A percentile compares a stretch with the other conserved stretches of the same genome.
phyloP scores from a whole-genome alignment of 2,888 invertebrate genomes.

The Baccha elongata region DNA sequence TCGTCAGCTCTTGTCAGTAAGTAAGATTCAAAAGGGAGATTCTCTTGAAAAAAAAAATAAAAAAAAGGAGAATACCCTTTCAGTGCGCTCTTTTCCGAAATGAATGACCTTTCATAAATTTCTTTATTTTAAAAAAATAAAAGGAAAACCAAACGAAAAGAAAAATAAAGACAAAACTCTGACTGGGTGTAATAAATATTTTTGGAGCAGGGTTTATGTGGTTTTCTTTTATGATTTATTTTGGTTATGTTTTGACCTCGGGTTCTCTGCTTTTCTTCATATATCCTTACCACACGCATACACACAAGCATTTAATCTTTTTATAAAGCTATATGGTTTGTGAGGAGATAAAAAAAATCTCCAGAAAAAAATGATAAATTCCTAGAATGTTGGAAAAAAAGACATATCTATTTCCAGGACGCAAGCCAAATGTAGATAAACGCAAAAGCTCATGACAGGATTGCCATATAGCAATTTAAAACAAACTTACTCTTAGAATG shows the following conservation, averaged over 20 bases:
- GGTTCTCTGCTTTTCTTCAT: neutral
- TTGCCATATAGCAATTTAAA: too few species aligned
- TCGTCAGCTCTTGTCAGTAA: neutral
- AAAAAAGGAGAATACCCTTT: neutral
- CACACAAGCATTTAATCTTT: neutral
- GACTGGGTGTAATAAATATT: constrained; percentile 56
- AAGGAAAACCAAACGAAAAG: neutral
- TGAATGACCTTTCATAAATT: constrained; percentile 57
- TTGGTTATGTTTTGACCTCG: constrained; percentile 49
- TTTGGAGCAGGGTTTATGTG: constrained; percentile 55
- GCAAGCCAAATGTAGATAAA: too few species aligned
- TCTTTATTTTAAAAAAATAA: neutral
- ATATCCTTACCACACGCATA: neutral
- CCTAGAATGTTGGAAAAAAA: neutral
- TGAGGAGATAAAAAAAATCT: neutral
- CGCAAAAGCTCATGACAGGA: too few species aligned
- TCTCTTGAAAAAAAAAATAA: neutral
- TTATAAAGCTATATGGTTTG: neutral
- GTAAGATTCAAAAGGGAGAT: neutral
- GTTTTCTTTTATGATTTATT: constrained; percentile 67
- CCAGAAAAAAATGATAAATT: neutral
- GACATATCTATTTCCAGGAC: neutral
- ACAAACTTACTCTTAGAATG: too few species aligned
- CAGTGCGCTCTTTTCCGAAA: neutral
- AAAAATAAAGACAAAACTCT: constrained; percentile 4